These are phyloP conservation scores for Drosophila incognita DNA, from an alignment of 2,888 invertebrate genomes.

Conservation along the genomic window DNA sequence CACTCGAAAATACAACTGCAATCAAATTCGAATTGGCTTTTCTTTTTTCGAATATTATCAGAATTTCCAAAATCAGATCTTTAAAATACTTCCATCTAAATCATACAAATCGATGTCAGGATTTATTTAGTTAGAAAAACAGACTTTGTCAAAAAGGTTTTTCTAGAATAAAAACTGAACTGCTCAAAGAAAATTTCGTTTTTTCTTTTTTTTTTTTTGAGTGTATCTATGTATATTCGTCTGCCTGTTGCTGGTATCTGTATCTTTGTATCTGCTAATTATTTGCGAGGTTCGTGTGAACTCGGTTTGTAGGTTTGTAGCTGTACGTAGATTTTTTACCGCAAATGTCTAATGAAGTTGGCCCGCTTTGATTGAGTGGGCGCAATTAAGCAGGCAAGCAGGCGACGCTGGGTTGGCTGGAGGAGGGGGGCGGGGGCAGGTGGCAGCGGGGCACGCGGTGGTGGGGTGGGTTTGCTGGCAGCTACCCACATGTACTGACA, in stretches of 20 bases:
- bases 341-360: constrained; percentile 81
- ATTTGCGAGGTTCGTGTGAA: constrained; percentile 75
- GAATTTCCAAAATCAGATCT: not conserved
- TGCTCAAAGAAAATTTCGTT: not conserved
- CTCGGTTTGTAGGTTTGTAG: constrained; percentile 79
- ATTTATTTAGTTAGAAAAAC: too few relatives aligned
- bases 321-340: constrained; percentile 75
- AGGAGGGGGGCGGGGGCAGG: not conserved
- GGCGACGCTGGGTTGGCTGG: not conserved
- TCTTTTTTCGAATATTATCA: not conserved
- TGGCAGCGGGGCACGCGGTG: not conserved
- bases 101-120: too few relatives aligned
- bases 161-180: not conserved
- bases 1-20: not conserved
- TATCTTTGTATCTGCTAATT: constrained; percentile 57
- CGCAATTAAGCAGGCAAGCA: constrained; percentile 63
- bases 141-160: not conserved
- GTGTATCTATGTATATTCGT: constrained; percentile 2
- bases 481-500: constrained; percentile 45
- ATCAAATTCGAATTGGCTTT: not conserved
- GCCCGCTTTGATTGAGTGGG: constrained; percentile 81
- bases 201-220: not conserved
- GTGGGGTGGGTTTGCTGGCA: not conserved
- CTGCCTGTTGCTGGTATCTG: constrained; percentile 22
- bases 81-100: not conserved